phyloP scores from a whole-genome alignment of 2,888 invertebrate species.

The Apamea crenata region DNA sequence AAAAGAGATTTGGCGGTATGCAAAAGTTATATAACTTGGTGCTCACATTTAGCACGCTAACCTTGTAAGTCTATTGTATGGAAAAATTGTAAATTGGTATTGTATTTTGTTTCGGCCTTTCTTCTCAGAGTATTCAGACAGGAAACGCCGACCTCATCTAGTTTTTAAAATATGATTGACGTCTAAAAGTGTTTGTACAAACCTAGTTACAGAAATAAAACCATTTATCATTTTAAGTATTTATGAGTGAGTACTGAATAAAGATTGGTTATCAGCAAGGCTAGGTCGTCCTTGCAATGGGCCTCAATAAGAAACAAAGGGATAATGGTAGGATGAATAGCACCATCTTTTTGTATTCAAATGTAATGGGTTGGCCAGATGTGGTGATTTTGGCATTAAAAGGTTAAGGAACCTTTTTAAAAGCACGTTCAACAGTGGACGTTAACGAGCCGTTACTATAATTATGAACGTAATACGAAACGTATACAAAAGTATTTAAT shows the following conservation, averaged over 20 bases:
- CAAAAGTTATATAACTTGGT: conserved; percentile 22
- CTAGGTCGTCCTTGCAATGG: background rate
- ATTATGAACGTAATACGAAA: conserved; percentile 1
- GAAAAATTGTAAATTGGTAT: background rate
- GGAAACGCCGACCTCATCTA: no score
- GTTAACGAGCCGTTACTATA: background rate
- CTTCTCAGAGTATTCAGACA: no score
- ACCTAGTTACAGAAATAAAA: no score
- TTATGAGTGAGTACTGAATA: background rate
- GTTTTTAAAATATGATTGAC: no score
- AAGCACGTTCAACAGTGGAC: background rate
- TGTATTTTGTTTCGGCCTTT: no score
- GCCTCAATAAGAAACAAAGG: background rate
- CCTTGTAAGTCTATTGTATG: background rate
- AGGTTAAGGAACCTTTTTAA: background rate
- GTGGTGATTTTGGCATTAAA: background rate
- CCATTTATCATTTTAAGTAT: background rate
- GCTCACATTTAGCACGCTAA: conserved; percentile 8
- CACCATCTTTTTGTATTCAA: background rate
- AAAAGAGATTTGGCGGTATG: conserved; percentile 29
- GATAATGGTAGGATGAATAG: background rate
- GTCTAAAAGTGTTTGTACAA: no score
- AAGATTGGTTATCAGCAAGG: background rate
- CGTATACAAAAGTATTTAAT: conserved; percentile 4
- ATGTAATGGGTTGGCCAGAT: background rate